A percentile compares a stretch with the other conserved stretches of the same genome.
These are phyloP conservation scores for Tortricodes alternella DNA, from an alignment of 2,888 invertebrate genomes.

Conservation along the genomic window DNA sequence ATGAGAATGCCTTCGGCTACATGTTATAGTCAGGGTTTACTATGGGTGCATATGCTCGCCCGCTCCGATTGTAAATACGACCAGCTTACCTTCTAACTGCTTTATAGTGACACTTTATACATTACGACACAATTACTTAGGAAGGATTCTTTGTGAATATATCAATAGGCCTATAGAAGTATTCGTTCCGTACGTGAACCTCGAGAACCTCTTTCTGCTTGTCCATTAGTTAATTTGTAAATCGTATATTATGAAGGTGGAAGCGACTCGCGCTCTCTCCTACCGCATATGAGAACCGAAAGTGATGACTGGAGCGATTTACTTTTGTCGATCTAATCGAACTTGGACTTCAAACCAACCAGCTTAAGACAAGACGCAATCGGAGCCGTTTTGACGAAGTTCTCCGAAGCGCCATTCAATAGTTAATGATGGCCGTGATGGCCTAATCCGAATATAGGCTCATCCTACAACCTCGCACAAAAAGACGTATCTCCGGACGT, in stretches of 20 bases:
- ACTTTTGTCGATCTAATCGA: constrained; percentile 6
- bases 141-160: constrained; percentile 52
- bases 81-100: constrained; percentile 68
- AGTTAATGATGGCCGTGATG: constrained; percentile 22
- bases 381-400: constrained; percentile 10
- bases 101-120: constrained; percentile 66
- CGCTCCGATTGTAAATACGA: constrained; percentile 66
- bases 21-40: constrained; percentile 18
- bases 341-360: constrained; percentile 28
- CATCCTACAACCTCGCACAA: background rate
- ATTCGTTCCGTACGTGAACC: constrained; percentile 43
- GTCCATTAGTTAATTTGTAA: constrained; percentile 43
- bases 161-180: constrained; percentile 58
- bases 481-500: constrained; percentile 9
- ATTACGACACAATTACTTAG: constrained; percentile 66
- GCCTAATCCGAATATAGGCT: constrained; percentile 26
- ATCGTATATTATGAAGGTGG: constrained; percentile 45
- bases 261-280: constrained; percentile 34
- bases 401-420: constrained; percentile 7
- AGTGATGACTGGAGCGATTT: constrained; percentile 25
- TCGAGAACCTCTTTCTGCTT: constrained; percentile 51
- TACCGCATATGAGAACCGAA: constrained; percentile 28
- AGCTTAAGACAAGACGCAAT: constrained; percentile 28
- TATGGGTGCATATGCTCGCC: constrained; percentile 36
- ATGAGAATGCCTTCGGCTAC: constrained; percentile 14